Evolutionary conservation across 2,888 invertebrate species (phyloP), one percentile per base, ranked within the genome.

Genomic region (Amphipoea lucens): DNA sequence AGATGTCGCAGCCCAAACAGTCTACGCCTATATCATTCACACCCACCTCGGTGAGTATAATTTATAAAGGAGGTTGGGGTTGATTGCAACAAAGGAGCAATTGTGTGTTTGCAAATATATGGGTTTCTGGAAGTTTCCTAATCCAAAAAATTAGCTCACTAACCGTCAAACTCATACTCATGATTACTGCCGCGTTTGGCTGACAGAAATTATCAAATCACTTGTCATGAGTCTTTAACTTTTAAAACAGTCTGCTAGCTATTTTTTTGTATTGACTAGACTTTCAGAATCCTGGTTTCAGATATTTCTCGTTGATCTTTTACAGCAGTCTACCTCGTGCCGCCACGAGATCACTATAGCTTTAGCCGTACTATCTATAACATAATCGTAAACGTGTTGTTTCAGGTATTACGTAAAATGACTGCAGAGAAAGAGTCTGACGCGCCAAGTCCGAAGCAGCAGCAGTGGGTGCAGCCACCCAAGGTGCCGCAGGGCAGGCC

Each of bases 391-490:
- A n/a, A 60, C 57, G 62, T 66, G 5, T 75, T 74, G 79, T 57
- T 79, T 23, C 90, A 97, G 97, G 97, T 99, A 83, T 97, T 99
- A 92, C 98, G 99, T 84, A 99, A 99, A 96, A 99, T 99, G 99
- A 99, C 99, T 11, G 99, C 99, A 2, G 99, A 99, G 90, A 98
- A 98, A 93, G 98, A 98, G 88, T 97, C 97, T 42, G 98, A 98
- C 40, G 92, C 97, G 90, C 96, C 93, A 66, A 95, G 95, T 90
- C 95, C 95, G 42, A 95, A 95, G 89, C 94, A 92, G 85, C 93
- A 94, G 89, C 94, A 94, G 88, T 96, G 96, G 95, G 91, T 92
- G 83, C 94, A 95, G 85, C 94, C 94, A 66, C 92, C 91, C 73
- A 96, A 96, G 89, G 92, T 96, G 92, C 97, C 96, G 65, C 97